Conservation (phyloP, 2,113 vertebrate species). For the Microcebus ravelobensis region DNA sequence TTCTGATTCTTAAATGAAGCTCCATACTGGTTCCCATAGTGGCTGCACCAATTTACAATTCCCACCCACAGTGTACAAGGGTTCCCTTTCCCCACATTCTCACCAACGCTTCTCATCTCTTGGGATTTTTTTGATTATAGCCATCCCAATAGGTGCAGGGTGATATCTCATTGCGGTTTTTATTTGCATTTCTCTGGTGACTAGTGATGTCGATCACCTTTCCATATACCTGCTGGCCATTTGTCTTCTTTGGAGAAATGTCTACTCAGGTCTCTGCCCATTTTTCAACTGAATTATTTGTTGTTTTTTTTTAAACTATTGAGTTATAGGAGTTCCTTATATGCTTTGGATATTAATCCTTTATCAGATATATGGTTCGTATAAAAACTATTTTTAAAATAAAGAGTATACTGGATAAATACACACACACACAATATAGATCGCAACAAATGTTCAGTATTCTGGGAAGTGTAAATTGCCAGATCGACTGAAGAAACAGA, state of each 20-base stretch:
- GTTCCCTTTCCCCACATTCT: neutral
- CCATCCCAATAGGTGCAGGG: neutral
- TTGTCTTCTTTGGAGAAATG: neutral
- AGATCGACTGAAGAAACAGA: neutral
- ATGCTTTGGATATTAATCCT: neutral
- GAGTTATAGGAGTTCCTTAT: neutral
- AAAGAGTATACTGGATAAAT: neutral
- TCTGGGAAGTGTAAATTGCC: neutral
- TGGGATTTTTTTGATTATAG: too few relatives aligned
- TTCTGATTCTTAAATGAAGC: neutral
- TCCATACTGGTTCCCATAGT: neutral
- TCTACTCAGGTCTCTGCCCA: neutral
- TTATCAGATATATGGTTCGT: neutral
- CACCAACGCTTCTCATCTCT: neutral
- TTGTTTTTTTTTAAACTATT: neutral
- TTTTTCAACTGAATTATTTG: neutral
- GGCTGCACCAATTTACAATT: neutral
- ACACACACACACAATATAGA: neutral
- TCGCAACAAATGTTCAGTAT: neutral
- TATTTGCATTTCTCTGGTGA: neutral
- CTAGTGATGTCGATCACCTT: neutral
- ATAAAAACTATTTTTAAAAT: neutral
- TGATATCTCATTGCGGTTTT: neutral
- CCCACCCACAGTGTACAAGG: neutral
- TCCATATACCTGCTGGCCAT: neutral